Evolutionary conservation across 2,113 vertebrate species (phyloP).

Genomic region (Sphyrna mokarran): DNA sequence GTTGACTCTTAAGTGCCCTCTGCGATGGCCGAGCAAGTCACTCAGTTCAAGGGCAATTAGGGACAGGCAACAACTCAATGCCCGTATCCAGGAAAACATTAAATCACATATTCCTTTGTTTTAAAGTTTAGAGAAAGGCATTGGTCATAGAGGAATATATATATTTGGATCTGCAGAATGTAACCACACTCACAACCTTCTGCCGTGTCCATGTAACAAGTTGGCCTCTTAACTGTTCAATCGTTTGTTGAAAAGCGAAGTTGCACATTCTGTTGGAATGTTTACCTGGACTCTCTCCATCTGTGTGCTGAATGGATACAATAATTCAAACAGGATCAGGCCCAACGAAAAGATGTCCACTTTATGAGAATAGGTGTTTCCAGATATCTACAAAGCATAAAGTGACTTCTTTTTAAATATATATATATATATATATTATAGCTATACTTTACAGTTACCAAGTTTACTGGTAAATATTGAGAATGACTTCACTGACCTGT

Average conservation of each 20-base stretch:
- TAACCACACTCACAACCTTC: neutral
- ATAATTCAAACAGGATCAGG: slow-evolving; percentile 91
- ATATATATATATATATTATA: no score
- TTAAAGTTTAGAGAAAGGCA: neutral
- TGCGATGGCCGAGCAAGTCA: no score
- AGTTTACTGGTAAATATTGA: neutral
- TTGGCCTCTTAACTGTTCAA: neutral
- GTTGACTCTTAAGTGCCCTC: no score
- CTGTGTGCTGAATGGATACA: slow-evolving; percentile 89
- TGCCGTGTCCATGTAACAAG: neutral
- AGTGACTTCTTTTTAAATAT: neutral
- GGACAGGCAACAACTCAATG: no score
- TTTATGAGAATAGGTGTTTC: slow-evolving; percentile 94
- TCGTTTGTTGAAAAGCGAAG: slow-evolving; percentile 40
- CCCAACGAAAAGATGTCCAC: slow-evolving; percentile 98
- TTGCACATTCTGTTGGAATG: slow-evolving; percentile 22
- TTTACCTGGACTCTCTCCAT: slow-evolving; percentile 93
- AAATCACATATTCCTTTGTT: no score
- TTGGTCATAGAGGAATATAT: slow-evolving; percentile 36
- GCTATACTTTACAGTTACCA: neutral
- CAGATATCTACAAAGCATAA: slow-evolving; percentile 70
- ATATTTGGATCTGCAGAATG: slow-evolving; percentile 42
- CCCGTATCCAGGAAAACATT: no score
- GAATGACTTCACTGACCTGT: slow-evolving; percentile 65
- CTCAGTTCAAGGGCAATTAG: no score